Evolutionary conservation across 2,888 invertebrate genomes (phyloP), one percentile per base, ranked within the genome.

Genomic region (Nemotelus nigrinus): DNA sequence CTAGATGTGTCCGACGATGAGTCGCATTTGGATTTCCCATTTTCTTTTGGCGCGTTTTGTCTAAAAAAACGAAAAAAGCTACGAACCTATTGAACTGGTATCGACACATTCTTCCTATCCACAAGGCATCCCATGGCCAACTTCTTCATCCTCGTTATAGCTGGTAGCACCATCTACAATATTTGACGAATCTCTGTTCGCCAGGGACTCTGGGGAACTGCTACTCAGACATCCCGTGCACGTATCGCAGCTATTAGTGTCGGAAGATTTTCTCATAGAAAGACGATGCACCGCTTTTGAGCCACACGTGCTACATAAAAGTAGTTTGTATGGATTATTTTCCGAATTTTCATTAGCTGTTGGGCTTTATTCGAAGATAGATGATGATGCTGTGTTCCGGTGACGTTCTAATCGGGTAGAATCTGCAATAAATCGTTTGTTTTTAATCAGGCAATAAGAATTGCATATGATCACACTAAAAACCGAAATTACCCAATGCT

Each of bases 241-340:
- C n/a, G 76, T 78, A 44, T 39, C 50, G 47, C 80, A 80, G n/a
- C 7, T 67, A 43, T 70, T 79, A 41, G 25, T 78, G n/a, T 55
- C 41, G 7, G 47, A 39, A 48, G 53, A 2, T 7, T 41, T 8
- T 48, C 50, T 25, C 25, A 72, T 67, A 65, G 82, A 83, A 10
- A 41, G 60, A n/a, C 74, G 76, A 60, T 82, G 82, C 45, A 80
- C 78, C 7, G 79, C 80, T 47, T 80, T 79, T 50, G 85, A 83
- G 3, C 86, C 86, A 79, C 87, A 87, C 0, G 80, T 77, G 4
- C 43, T 68, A 77, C 86, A 86, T 25, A 81, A 81, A 2, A 82
- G 0, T 3, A 86, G 79, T 0, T 81, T 41, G 43, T 60, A 60
- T n/a, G 57, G 79, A 80, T 82, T 25, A 25, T 25, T 25, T 25